phyloP scores from a whole-genome alignment of 2,113 vertebrate species.

The Lanius ludovicianus region DNA sequence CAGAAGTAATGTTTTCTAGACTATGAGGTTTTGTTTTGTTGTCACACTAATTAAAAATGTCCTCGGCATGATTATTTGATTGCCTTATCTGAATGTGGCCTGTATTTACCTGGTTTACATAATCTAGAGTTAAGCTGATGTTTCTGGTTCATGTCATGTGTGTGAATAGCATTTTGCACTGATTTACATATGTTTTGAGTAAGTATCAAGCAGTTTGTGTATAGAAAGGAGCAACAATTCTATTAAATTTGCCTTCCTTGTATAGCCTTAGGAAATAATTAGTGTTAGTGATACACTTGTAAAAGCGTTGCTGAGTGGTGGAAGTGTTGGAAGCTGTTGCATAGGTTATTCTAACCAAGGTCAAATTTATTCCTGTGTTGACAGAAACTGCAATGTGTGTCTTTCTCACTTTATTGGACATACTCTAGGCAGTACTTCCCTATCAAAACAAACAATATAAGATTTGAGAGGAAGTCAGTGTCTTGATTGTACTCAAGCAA shows the following conservation, averaged over 20 bases:
- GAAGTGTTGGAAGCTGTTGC: neutral
- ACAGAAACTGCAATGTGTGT: accelerated
- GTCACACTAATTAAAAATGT: neutral
- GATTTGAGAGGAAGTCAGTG: neutral
- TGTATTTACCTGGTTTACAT: neutral
- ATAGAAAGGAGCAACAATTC: neutral
- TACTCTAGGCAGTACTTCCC: neutral
- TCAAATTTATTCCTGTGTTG: neutral
- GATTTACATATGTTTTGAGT: neutral
- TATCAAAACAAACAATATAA: neutral
- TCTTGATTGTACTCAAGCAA: neutral
- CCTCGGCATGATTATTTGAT: neutral
- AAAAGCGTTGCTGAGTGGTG: neutral
- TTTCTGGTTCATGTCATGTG: neutral
- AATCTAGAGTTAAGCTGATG: neutral
- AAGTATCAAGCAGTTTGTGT: neutral
- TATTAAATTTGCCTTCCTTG: neutral
- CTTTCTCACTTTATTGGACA: neutral
- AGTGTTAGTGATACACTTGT: neutral
- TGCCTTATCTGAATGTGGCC: neutral
- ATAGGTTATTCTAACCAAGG: neutral
- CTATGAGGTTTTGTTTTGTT: neutral
- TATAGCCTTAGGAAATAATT: neutral
- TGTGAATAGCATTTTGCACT: neutral
- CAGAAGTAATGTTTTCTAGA: neutral